These are phyloP conservation scores for Sepioteuthis lessoniana DNA, from an alignment of 2,888 invertebrate genomes.

Conservation along the genomic window DNA sequence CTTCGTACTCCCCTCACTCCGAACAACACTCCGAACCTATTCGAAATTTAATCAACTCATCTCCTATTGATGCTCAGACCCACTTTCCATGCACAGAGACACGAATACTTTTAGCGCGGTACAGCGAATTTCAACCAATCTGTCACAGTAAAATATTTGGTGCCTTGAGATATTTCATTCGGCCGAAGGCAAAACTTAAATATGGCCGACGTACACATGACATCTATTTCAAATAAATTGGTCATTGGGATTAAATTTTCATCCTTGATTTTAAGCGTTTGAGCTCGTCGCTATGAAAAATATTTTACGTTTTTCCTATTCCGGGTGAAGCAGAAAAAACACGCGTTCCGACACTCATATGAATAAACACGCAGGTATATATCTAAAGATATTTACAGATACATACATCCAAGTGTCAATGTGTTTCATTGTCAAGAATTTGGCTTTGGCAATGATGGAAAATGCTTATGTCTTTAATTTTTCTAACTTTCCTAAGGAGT, in stretches of 20 bases:
- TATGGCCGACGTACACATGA: background rate
- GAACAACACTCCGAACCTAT: background rate
- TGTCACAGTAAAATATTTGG: background rate
- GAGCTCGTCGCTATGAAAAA: background rate
- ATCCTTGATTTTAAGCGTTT: background rate
- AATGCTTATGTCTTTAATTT: no score
- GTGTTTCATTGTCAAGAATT: no score
- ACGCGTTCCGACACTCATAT: no score
- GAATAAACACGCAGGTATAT: background rate
- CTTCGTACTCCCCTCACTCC: background rate
- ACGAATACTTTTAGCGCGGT: background rate
- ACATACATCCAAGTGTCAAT: no score
- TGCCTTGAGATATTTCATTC: background rate
- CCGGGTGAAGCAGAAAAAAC: background rate
- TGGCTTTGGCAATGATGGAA: no score
- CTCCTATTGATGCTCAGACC: background rate
- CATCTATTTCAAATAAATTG: background rate
- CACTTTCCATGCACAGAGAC: background rate
- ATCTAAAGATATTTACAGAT: no score
- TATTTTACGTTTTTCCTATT: no score
- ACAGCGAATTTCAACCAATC: background rate
- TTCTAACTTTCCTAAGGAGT: no score
- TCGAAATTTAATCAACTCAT: background rate
- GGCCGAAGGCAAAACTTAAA: background rate
- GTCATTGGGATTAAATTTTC: background rate